phyloP scores from a whole-genome alignment of 2,113 vertebrate species.

The Coptodon bakossiorum region DNA sequence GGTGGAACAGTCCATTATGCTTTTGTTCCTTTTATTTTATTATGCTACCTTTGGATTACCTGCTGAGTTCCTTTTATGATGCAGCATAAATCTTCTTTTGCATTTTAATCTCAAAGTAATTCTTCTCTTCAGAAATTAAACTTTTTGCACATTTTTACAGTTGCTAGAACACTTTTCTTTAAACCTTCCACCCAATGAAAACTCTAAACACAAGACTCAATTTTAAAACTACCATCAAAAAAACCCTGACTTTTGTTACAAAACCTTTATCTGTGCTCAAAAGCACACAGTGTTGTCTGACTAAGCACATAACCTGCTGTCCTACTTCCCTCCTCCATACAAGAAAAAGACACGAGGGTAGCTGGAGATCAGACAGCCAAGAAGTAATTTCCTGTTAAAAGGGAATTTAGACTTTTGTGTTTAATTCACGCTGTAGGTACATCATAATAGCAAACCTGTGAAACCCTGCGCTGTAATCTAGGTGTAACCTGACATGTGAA shows the following conservation, averaged over 20 bases:
- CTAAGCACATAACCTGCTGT: neutral
- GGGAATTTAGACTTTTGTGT: neutral
- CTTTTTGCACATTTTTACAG: neutral
- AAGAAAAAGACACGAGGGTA: neutral
- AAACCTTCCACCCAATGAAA: neutral
- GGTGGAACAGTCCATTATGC: neutral
- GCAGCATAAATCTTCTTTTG: neutral
- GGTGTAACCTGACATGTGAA: neutral
- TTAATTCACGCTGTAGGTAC: neutral
- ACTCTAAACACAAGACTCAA: neutral
- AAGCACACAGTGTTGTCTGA: neutral
- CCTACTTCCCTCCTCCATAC: neutral
- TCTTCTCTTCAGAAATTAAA: accelerated
- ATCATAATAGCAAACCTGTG: neutral
- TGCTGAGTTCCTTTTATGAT: neutral
- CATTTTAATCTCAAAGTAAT: neutral
- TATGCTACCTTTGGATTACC: neutral
- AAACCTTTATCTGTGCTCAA: neutral
- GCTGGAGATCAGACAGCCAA: neutral
- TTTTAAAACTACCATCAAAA: neutral
- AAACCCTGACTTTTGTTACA: neutral
- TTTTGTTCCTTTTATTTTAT: neutral
- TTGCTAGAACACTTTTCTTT: neutral
- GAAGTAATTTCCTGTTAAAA: neutral
- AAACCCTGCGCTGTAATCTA: neutral